Percentiles rank a stretch among this genome's conserved stretches.
Evolutionary conservation across 2,888 invertebrate species (phyloP).

Genomic region (Microdon myrmicae): DNA sequence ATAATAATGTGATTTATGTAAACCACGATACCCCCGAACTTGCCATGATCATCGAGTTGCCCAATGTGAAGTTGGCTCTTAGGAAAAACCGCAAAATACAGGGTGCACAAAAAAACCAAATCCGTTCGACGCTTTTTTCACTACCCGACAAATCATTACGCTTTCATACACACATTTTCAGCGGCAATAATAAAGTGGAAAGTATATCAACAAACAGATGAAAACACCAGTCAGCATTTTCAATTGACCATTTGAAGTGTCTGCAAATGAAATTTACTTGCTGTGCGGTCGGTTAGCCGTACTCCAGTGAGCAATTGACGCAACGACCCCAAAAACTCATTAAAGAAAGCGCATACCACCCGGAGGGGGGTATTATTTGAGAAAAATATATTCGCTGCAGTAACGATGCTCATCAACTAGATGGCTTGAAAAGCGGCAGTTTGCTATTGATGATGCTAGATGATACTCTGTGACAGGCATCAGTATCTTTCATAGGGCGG

Average conservation of each 20-base stretch:
- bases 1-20: conserved; percentile 34
- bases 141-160: not conserved
- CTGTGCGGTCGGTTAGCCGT: conserved; percentile 21
- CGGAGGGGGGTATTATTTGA: no score
- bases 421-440: no score
- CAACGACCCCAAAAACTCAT: conserved; percentile 32
- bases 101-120: not conserved
- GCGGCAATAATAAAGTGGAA: no score
- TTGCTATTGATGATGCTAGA: no score
- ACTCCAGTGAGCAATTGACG: conserved; percentile 22
- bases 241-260: conserved; percentile 48
- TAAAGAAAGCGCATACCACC: conserved; percentile 14
- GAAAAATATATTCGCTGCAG: no score
- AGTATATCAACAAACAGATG: no score
- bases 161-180: no score
- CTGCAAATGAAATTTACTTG: conserved; percentile 50
- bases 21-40: conserved; percentile 41
- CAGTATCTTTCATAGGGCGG: no score
- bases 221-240: conserved; percentile 33
- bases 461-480: no score
- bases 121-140: conserved; percentile 6
- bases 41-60: conserved; percentile 45
- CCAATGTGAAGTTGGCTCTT: conserved; percentile 40
- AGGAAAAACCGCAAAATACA: conserved; percentile 1
- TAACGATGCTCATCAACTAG: no score